Evolutionary conservation across 2,113 vertebrate species (phyloP), one percentile per base, ranked within the genome.

Genomic region (Tonatia bakeri): DNA sequence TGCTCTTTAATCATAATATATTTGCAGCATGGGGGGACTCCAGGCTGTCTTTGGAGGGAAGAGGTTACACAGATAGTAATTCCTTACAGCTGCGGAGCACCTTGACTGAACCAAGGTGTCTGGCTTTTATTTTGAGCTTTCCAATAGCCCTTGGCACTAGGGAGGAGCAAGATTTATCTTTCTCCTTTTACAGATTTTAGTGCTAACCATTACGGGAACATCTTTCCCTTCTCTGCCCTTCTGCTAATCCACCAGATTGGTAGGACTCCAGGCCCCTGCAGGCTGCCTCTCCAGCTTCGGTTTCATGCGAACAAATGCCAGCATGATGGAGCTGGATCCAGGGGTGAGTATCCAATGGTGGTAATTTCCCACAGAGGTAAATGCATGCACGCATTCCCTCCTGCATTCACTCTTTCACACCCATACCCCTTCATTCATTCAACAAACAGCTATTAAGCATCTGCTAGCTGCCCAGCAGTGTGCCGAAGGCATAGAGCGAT

Each of bases 1-100:
- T 11, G 56, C 64, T 50, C 95, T 96, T 84, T 67, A 70, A 82
- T 90, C 79, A n/a, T 54, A 50, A 89, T 8, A 40, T 38, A 56
- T 56, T 15, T 84, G 64, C 52, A 38, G 43, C 0, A 1, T 17
- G 59, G 75, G 52, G 64, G 87, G 67, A 36, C 52, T 3, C 16
- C 2, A 10, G 70, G 75, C 80, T 6, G 45, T 15, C 80, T 93
- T 12, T 3, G 36, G 19, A 82, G 65, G 87, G 65, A 83, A 75
- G 82, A 95, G 64, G n/a, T 67, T 38, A 38, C 13, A 9, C 45
- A 52, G 91, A 70, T 19, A 52, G 76, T 67, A 77, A 95, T n/a
- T 86, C 87, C 72, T 81, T 56, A 20, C 31, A 75, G 80, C 47
- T 38, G 50, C 1, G 1, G 28, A 28, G 76, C 65, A 76, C 31